Evolutionary conservation across 2,888 invertebrate species (phyloP).

Genomic region (Noctua janthina): DNA sequence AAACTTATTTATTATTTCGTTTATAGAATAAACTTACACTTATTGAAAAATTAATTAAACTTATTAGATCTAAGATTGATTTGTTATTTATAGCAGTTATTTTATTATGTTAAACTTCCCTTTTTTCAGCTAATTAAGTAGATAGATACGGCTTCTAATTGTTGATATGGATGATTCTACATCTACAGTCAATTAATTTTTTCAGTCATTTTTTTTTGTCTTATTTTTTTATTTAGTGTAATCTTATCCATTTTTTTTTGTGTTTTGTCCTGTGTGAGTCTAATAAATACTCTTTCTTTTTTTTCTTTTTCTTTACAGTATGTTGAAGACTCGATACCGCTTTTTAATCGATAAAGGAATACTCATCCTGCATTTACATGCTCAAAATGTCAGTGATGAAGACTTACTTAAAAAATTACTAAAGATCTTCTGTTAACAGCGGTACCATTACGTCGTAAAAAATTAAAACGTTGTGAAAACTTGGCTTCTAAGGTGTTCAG

Average conservation of each 20-base stretch:
- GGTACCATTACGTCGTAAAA: constrained; percentile 24
- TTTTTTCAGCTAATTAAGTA: neutral
- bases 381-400: neutral
- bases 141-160: no score
- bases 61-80: neutral
- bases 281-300: no score
- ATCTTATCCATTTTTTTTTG: no score
- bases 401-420: neutral
- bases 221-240: no score
- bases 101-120: neutral
- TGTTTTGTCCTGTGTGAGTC: no score
- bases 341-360: neutral
- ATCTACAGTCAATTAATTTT: no score
- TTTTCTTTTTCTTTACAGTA: neutral
- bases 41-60: neutral
- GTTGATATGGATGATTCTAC: no score
- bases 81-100: neutral
- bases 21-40: neutral
- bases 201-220: no score
- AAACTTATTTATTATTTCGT: neutral
- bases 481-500: constrained; percentile 17
- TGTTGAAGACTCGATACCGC: neutral
- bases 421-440: constrained; percentile 5
- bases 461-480: neutral
- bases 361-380: no score